Conservation (phyloP, 35 echinoderm and acorn worm species). For the Anneissia japonica region DNA sequence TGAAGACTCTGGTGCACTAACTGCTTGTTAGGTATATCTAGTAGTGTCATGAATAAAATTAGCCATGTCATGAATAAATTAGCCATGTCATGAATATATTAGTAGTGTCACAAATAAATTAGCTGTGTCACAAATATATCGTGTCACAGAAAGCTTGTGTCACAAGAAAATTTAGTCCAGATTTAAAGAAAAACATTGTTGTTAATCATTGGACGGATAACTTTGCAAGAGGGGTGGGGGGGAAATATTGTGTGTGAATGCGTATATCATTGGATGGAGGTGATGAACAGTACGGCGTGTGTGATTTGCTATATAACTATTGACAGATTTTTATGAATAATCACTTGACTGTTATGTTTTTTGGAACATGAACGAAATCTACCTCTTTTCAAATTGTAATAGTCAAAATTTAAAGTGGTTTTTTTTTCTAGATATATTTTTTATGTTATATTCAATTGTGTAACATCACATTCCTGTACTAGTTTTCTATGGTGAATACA, state of each 20-base stretch:
- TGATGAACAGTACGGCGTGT: neutral
- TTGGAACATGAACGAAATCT: neutral
- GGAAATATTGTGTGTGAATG: neutral
- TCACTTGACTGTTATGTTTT: neutral
- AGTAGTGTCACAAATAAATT: neutral
- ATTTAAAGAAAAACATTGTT: too few relatives aligned
- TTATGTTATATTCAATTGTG: too few relatives aligned
- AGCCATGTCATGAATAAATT: neutral
- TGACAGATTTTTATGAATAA: neutral
- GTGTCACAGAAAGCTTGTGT: neutral
- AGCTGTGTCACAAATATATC: neutral
- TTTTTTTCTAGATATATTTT: neutral
- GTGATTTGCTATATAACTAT: neutral
- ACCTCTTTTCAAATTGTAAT: neutral
- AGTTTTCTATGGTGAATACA: too few relatives aligned
- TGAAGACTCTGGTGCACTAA: conserved; percentile 67
- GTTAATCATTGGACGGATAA: too few relatives aligned
- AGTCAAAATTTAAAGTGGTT: neutral
- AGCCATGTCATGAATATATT: too few relatives aligned
- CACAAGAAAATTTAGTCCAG: neutral
- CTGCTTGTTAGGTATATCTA: conserved; percentile 47
- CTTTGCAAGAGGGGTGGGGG: too few relatives aligned
- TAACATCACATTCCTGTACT: too few relatives aligned
- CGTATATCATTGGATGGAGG: neutral
- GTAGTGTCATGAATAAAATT: neutral